Evolutionary conservation across 2,888 invertebrate species (phyloP).

Genomic region (Dysmachus trigonus): DNA sequence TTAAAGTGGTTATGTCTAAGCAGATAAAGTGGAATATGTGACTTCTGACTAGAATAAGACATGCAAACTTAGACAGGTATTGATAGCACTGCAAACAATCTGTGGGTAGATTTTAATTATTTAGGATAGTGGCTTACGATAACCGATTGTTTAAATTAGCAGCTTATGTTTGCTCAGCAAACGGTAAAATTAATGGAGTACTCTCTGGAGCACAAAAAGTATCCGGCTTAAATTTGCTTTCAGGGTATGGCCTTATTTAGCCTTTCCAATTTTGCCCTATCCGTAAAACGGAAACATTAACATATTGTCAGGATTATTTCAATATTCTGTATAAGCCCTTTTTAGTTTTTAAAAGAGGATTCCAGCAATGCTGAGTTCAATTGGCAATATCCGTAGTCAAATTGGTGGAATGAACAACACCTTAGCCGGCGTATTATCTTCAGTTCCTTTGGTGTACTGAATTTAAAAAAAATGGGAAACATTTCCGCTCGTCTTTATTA

Average conservation of each 20-base stretch:
- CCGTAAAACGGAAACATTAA: neutral
- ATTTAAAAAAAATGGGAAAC: neutral
- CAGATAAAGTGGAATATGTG: neutral
- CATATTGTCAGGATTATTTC: neutral
- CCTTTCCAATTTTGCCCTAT: neutral
- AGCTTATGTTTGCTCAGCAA: neutral
- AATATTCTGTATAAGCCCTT: neutral
- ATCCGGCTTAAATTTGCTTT: neutral
- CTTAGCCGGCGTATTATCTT: neutral
- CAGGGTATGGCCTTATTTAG: neutral
- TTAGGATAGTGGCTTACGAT: neutral
- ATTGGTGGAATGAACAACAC: neutral
- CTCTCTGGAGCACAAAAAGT: neutral
- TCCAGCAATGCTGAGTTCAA: neutral
- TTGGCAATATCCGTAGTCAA: neutral
- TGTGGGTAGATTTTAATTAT: neutral
- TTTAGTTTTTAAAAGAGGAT: neutral
- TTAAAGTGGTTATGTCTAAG: neutral
- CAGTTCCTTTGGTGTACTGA: neutral
- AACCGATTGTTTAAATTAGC: neutral
- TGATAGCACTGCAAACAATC: neutral
- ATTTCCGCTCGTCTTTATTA: neutral
- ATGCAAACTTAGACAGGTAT: neutral
- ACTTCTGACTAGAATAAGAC: neutral
- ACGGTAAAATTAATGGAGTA: neutral